Conservation (phyloP, 2,113 vertebrate genomes). For the Myiozetetes cayanensis region DNA sequence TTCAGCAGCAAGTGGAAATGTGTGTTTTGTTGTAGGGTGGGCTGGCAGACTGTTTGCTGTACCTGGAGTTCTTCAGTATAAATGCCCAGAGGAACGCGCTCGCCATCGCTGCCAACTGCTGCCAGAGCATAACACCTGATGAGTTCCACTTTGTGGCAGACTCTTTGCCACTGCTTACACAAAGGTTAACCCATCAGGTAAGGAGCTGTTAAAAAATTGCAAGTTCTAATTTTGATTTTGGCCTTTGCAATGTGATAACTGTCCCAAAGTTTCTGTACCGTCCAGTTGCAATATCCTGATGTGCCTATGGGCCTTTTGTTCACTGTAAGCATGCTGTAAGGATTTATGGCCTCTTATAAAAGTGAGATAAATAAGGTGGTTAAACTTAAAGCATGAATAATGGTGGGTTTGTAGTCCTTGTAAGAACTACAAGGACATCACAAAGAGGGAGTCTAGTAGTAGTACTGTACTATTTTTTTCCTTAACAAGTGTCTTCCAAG, state of each 20-base stretch:
- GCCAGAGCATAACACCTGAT: conserved; percentile 97
- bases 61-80: conserved; percentile 99
- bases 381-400: not conserved
- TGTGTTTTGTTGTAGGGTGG: conserved; percentile 82
- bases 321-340: not conserved
- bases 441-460: not conserved
- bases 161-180: conserved; percentile 94
- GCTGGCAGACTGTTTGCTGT: conserved; percentile 93
- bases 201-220: not conserved
- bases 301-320: accelerated
- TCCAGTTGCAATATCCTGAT: not conserved
- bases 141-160: conserved; percentile 99
- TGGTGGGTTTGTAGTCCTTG: not conserved
- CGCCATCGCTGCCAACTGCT: conserved; percentile 98
- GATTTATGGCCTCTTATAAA: not conserved
- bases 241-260: not conserved
- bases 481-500: not conserved
- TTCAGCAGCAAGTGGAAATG: not conserved
- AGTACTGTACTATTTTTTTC: not conserved
- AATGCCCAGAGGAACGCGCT: conserved; percentile 98
- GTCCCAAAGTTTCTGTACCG: not conserved
- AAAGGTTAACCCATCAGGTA: conserved; percentile 98
- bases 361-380: not conserved
- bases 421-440: not conserved
- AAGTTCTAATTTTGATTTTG: not conserved